Evolutionary conservation across 1,140 invertebrate genomes (phyloP).

Genomic region (Nasonia longicornis): DNA sequence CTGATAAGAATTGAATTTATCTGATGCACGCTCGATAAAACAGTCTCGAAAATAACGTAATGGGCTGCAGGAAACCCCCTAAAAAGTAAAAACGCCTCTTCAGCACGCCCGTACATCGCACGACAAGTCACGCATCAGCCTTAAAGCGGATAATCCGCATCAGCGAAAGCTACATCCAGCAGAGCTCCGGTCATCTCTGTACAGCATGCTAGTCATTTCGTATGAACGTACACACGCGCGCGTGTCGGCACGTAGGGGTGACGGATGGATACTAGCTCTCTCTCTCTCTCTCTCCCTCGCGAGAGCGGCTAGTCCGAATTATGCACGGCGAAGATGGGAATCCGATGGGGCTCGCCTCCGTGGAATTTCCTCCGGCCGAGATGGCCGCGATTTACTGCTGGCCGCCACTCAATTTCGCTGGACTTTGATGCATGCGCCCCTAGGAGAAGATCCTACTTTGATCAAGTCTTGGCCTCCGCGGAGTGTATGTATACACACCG

Average conservation of each 20-base stretch:
- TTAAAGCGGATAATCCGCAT: conserved; percentile 14
- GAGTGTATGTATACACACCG: too few relatives aligned
- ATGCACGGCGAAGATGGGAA: conserved; percentile 31
- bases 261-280: conserved; percentile 3
- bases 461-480: too few relatives aligned
- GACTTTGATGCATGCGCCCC: not conserved
- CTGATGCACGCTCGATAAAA: too few relatives aligned
- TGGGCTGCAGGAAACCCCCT: too few relatives aligned
- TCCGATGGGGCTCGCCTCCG: conserved; percentile 13
- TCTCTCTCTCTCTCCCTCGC: too few relatives aligned
- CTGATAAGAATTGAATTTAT: too few relatives aligned
- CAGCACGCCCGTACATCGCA: too few relatives aligned
- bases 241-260: conserved; percentile 12
- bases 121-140: not conserved
- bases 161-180: not conserved
- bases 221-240: not conserved
- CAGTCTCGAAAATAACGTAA: too few relatives aligned
- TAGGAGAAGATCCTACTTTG: not conserved
- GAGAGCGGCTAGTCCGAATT: conserved; percentile 9
- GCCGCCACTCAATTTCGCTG: not conserved
- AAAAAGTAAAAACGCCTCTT: too few relatives aligned
- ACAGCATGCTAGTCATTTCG: conserved; percentile 25
- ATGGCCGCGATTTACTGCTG: not conserved
- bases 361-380: conserved; percentile 16
- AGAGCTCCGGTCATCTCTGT: not conserved